Conservation (phyloP, 2,797 vertebrate species). For the Anas bernieri region DNA sequence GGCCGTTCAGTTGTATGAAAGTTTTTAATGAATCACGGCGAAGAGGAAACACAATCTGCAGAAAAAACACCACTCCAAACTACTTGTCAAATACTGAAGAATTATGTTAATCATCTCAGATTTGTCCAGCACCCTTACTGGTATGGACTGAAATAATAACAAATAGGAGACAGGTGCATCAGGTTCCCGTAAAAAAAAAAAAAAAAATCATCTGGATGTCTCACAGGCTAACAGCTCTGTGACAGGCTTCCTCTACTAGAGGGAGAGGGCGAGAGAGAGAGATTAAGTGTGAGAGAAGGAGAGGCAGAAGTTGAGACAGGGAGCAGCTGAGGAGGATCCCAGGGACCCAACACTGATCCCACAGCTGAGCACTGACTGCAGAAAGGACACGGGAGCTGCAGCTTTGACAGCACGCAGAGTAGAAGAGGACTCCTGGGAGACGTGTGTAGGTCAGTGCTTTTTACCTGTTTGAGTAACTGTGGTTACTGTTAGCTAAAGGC, state of each 20-base stretch:
- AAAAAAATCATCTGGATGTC: slow-evolving; percentile 11
- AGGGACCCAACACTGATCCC: slow-evolving; percentile 24
- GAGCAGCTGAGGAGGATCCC: background rate
- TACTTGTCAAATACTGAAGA: slow-evolving; percentile 34
- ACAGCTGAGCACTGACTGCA: background rate
- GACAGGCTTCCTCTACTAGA: slow-evolving; percentile 37
- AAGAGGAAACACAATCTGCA: slow-evolving; percentile 30
- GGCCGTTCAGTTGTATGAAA: background rate
- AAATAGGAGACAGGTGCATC: slow-evolving; percentile 33
- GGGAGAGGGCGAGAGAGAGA: background rate
- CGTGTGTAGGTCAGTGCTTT: slow-evolving; percentile 1
- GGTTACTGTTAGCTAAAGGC: background rate
- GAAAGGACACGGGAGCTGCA: background rate
- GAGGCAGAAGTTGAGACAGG: slow-evolving; percentile 55
- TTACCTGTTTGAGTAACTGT: background rate
- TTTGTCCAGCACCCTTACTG: slow-evolving; percentile 29
- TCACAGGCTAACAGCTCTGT: slow-evolving; percentile 25
- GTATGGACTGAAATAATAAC: slow-evolving; percentile 50
- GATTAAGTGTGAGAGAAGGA: slow-evolving; percentile 8
- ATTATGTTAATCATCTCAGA: slow-evolving; percentile 1
- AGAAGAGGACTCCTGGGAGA: background rate
- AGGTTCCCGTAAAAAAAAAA: background rate
- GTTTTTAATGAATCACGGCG: background rate
- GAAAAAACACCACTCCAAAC: background rate
- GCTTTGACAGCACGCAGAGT: background rate